Percentiles rank a stretch among this genome's conserved stretches.
Evolutionary conservation across 2,888 invertebrate genomes (phyloP).

Genomic region (Philopedon plagiatum): DNA sequence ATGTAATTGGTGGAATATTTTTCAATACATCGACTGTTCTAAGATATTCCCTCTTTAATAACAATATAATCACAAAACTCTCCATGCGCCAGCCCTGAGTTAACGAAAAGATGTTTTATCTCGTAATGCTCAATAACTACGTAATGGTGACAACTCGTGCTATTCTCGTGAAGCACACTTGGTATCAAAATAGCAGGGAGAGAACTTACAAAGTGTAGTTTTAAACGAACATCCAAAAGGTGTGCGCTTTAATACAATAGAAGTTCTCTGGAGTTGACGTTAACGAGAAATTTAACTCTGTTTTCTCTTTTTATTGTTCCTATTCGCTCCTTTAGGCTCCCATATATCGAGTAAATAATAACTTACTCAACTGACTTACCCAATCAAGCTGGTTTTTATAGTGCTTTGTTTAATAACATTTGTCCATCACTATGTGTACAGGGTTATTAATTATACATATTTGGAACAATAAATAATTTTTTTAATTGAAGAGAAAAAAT

Average conservation of each 20-base stretch:
- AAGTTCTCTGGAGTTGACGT: background rate
- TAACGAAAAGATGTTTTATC: background rate
- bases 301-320: background rate
- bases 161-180: background rate
- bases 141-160: background rate
- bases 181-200: background rate
- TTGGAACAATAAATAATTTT: too few relatives aligned
- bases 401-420: too few relatives aligned
- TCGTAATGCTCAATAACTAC: background rate
- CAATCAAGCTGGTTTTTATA: too few relatives aligned
- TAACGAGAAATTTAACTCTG: background rate
- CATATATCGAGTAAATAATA: background rate
- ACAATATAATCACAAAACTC: background rate
- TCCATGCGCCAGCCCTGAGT: background rate
- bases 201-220: background rate
- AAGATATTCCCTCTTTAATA: too few relatives aligned
- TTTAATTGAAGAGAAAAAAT: too few relatives aligned
- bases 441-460: too few relatives aligned
- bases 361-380: background rate
- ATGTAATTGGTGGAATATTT: too few relatives aligned
- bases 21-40: too few relatives aligned
- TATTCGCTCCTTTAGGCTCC: background rate
- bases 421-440: too few relatives aligned
- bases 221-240: background rate
- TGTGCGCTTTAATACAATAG: background rate